Conservation (phyloP, 2,113 vertebrate species). For the Thamnaconus septentrionalis region DNA sequence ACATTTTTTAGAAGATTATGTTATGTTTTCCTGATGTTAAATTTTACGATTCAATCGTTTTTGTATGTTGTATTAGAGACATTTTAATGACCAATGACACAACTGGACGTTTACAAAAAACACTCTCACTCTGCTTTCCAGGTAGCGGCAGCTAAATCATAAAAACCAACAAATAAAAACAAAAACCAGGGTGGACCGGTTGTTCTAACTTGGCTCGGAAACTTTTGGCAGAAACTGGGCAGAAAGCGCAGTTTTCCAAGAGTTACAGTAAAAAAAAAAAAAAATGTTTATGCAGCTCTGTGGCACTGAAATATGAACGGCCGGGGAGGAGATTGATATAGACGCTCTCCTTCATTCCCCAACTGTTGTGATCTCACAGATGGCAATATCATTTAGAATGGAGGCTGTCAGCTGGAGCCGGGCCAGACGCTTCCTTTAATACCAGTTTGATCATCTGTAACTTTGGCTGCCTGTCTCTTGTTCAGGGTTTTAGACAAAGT, state of each 20-base stretch:
- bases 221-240: too few relatives aligned
- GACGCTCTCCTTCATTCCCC: constrained; percentile 58
- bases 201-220: too few relatives aligned
- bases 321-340: constrained; percentile 47
- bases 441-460: constrained; percentile 73
- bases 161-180: too few relatives aligned
- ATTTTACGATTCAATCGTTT: too few relatives aligned
- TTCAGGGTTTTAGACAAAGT: constrained; percentile 50
- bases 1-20: too few relatives aligned
- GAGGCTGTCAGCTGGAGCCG: constrained; percentile 63
- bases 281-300: neutral
- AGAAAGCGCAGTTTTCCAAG: neutral
- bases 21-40: too few relatives aligned
- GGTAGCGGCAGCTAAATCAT: too few relatives aligned
- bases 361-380: constrained; percentile 72
- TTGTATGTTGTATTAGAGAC: too few relatives aligned
- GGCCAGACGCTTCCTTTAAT: constrained; percentile 68
- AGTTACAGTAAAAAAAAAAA: neutral
- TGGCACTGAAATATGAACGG: constrained; percentile 4
- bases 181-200: too few relatives aligned
- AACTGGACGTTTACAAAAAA: too few relatives aligned
- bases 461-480: constrained; percentile 65
- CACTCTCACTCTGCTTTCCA: too few relatives aligned
- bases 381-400: constrained; percentile 72
- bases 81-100: too few relatives aligned